Evolutionary conservation across 92 coral and sea anemone genomes (phyloP), one percentile per base, ranked within the genome.

Genomic region (Plumapathes pennacea): DNA sequence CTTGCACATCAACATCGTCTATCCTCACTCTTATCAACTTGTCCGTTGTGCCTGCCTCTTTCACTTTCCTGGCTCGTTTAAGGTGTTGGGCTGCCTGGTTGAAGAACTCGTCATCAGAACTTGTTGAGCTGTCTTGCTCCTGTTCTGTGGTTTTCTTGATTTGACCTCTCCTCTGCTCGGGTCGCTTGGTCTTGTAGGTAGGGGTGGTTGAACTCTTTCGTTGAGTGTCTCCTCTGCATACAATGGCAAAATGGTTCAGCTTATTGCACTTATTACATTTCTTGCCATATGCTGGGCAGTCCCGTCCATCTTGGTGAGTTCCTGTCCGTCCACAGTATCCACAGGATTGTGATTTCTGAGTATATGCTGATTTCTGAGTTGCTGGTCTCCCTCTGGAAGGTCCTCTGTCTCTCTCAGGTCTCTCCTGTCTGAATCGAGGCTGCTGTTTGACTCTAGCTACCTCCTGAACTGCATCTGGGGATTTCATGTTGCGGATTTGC

Each of bases 31-130:
- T 73, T 11, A 84, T 74, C 28, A 74, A 64, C 55, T 68, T 52
- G 22, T 22, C 27, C 3, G 21, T 19, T 31, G 39, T 50, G 9
- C 33, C n/a, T 9, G 69, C 5, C 37, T 50, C 25, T 26, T 24
- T 70, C 50, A 66, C 57, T 50, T 66, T 67, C 48, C 58, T 79
- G 13, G 61, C 74, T 43, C 29, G 62, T 23, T 64, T 13, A 32
- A 25, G 54, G 61, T 40, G 41, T 54, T 40, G 54, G 5, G 58
- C 74, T 19, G 69, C 59, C 22, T 74, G 53, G 12, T 57, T 62
- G 43, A 84, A 77, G 50, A 61, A 77, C 46, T 83, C 80, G 34
- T 83, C 84, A 48, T 83, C 89, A 0, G 82, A 74, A 38, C 88
- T 73, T 48, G 73, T 60, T 29, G 83, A 60, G 11, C 50, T 39